Conservation (phyloP, 2,113 vertebrate genomes). For the Garra rufa region DNA sequence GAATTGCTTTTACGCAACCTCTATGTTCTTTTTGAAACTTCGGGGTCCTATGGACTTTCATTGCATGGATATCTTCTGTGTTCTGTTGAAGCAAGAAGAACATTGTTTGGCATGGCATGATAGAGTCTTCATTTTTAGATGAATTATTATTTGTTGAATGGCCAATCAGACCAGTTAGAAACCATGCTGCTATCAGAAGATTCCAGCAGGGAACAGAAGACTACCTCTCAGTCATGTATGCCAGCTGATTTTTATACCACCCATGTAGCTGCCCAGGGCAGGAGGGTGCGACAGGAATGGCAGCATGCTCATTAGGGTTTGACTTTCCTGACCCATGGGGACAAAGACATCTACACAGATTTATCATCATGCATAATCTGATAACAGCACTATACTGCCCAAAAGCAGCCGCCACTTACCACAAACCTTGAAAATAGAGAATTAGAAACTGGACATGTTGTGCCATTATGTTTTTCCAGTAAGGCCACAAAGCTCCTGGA, state of each 20-base stretch:
- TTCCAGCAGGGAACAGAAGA: not conserved
- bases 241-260: slow-evolving; percentile 62
- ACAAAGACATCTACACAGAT: slow-evolving; percentile 45
- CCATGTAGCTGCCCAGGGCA: slow-evolving; percentile 58
- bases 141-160: not conserved
- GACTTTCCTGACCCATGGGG: slow-evolving; percentile 18
- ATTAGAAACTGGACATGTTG: not conserved
- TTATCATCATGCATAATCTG: slow-evolving; percentile 30
- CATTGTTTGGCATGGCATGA: not conserved
- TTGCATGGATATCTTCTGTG: not conserved
- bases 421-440: not conserved
- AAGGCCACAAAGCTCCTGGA: slow-evolving; percentile 1
- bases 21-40: not conserved
- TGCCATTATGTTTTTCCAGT: not conserved
- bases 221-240: slow-evolving; percentile 49
- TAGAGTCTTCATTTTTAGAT: not conserved
- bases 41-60: not conserved
- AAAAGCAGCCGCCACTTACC: slow-evolving; percentile 22
- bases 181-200: not conserved
- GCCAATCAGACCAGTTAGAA: not conserved
- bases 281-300: slow-evolving; percentile 41
- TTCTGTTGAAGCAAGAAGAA: not conserved
- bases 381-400: slow-evolving; percentile 38
- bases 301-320: slow-evolving; percentile 37
- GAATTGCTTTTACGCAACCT: not conserved